Base-by-base conservation (phyloP, 2,888 invertebrate genomes). In the Lamellibrachia satsuma region DNA sequence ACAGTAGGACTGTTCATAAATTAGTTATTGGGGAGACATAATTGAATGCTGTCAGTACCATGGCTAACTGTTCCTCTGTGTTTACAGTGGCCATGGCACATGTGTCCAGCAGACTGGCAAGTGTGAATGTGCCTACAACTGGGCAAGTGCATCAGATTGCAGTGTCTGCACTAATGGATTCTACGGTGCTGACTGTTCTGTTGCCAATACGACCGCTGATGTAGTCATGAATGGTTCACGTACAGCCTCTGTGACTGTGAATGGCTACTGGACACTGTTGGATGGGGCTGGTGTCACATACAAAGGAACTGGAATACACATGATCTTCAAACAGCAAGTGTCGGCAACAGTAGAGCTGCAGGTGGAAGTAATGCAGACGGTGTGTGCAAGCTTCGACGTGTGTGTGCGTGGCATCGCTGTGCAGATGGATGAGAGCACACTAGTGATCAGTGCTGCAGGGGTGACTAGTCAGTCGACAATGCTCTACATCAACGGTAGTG, bases 221-320 rank as follows among this genome's bases (percentile, higher is more conserved):
- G 22, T 75, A 22, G 75, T 75, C 75, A 75, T 6, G 75, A 75
- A 75, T 15, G 75, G 75, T 75, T 22, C 75, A 75, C 75, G 75
- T 22, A 75, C 75, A 75, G 75, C 75, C 75, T 93, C 93, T 22
- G 55, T 95, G 7, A 94, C 94, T 27, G 93, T 94, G n/a, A 93
- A 94, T 92, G 94, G 94, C 22, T 94, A 94, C 92, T 91, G 94
- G 9, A 93, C 93, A 39, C 93, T 94, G 39, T 39, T 39, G 27
- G 95, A 95, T 94, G 95, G 95, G 8, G 93, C 94, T 0, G 93
- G 93, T 90, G 90, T 95, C 52, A 93, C 93, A 60, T 93, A 95
- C 90, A 93, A 93, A 8, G 90, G 92, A 27, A 60, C 92, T 90
- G 94, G 94, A 39, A 91, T 93, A 75, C 93, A 93, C 92, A 90